These are phyloP conservation scores for Platorchestia sp. DNA, from an alignment of 1,140 invertebrate species.

Conservation along the genomic window DNA sequence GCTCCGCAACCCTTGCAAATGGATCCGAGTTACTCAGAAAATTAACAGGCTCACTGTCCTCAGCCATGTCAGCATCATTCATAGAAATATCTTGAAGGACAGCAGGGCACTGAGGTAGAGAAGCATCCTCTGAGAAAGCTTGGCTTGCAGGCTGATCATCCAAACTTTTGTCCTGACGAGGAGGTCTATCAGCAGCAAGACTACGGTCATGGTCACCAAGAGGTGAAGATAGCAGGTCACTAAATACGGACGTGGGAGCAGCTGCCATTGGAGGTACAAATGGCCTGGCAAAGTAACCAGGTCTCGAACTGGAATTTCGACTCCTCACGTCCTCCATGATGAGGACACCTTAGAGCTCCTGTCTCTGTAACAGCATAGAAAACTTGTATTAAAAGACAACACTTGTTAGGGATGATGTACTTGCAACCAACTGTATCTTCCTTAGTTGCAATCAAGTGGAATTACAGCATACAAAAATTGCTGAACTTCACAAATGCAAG, in stretches of 20 bases:
- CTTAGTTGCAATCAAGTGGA: not conserved
- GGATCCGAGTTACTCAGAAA: not conserved
- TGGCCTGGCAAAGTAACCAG: not conserved
- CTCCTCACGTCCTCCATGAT: not conserved
- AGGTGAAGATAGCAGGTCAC: not conserved
- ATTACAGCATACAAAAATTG: not conserved
- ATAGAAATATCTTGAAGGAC: not conserved
- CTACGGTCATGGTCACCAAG: not conserved
- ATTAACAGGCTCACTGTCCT: not conserved
- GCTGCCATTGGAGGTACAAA: not conserved
- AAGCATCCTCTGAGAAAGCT: not conserved
- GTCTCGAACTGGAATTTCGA: not conserved
- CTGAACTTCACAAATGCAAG: not conserved
- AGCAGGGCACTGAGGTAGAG: not conserved
- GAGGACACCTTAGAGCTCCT: not conserved
- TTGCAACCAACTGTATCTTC: not conserved
- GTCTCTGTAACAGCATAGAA: not conserved
- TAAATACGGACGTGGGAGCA: not conserved
- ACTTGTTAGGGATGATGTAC: not conserved
- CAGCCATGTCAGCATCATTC: not conserved
- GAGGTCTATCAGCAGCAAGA: not conserved
- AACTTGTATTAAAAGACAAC: not conserved
- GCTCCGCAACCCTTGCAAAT: not conserved
- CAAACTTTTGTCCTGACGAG: not conserved
- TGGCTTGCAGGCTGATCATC: not conserved